These are phyloP conservation scores for Cheilosia variabilis DNA, from an alignment of 2,888 invertebrate species.

Conservation along the genomic window DNA sequence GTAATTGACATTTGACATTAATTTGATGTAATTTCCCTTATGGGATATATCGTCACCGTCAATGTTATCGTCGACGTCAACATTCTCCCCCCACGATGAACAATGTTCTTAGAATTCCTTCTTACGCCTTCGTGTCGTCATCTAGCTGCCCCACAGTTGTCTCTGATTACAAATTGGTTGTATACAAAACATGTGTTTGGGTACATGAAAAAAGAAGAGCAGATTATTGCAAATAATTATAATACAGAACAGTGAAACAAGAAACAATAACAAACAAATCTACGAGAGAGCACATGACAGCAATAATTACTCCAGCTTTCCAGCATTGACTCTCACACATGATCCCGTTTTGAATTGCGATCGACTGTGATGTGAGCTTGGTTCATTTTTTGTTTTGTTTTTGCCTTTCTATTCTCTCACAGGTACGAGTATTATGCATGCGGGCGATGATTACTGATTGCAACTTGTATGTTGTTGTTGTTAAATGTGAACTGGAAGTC, in stretches of 20 bases:
- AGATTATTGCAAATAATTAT: not conserved
- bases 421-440: not conserved
- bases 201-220: too few relatives aligned
- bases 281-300: not conserved
- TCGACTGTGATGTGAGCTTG: not conserved
- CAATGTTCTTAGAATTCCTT: not conserved
- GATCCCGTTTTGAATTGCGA: not conserved
- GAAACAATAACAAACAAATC: slow-evolving; percentile 2
- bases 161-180: not conserved
- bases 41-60: slow-evolving; percentile 3
- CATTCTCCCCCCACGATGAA: too few relatives aligned
- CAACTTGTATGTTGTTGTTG: not conserved
- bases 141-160: not conserved
- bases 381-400: not conserved
- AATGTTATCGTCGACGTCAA: not conserved
- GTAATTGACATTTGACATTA: not conserved
- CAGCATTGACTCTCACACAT: not conserved
- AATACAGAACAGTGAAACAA: not conserved
- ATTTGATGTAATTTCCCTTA: not conserved
- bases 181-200: too few relatives aligned
- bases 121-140: not conserved
- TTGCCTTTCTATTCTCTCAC: not conserved
- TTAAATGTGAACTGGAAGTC: not conserved
- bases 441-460: not conserved
- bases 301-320: not conserved